phyloP scores from a whole-genome alignment of 2,113 vertebrate species.

The Solea solea region DNA sequence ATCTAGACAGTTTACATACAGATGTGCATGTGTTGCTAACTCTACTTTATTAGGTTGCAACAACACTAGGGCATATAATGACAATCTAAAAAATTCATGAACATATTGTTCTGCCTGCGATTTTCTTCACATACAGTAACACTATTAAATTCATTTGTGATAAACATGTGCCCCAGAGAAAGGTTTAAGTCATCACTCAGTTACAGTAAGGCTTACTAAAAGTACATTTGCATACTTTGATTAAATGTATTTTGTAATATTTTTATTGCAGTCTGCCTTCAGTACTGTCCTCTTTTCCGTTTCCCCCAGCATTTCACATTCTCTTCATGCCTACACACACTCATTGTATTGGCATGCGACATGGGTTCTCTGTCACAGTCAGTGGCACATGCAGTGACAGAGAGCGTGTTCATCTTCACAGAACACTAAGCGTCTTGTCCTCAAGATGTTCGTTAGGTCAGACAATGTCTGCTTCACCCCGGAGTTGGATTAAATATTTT shows the following conservation, averaged over 20 bases:
- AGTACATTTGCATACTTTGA: background rate
- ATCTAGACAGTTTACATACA: background rate
- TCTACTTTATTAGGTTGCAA: too few relatives aligned
- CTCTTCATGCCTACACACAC: slow-evolving; percentile 53
- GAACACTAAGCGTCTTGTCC: slow-evolving; percentile 50
- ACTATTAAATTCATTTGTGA: too few relatives aligned
- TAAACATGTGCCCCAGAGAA: too few relatives aligned
- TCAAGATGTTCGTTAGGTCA: slow-evolving; percentile 16
- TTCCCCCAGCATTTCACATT: slow-evolving; percentile 47
- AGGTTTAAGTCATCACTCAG: too few relatives aligned
- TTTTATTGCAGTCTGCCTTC: background rate
- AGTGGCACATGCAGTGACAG: slow-evolving; percentile 1
- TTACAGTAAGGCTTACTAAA: background rate
- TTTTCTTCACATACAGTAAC: too few relatives aligned
- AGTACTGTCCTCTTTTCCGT: slow-evolving; percentile 2
- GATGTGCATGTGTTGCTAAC: background rate
- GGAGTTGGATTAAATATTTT: slow-evolving; percentile 1
- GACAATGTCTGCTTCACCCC: slow-evolving; percentile 4
- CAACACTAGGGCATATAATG: too few relatives aligned
- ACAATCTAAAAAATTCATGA: too few relatives aligned
- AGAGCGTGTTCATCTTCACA: slow-evolving; percentile 14
- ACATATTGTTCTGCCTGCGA: too few relatives aligned
- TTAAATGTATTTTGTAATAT: slow-evolving; percentile 1
- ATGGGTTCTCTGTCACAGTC: slow-evolving; percentile 19
- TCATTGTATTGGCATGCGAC: slow-evolving; percentile 46